Base-by-base conservation (phyloP, 2,113 vertebrate species). In the Ceratotherium simum region DNA sequence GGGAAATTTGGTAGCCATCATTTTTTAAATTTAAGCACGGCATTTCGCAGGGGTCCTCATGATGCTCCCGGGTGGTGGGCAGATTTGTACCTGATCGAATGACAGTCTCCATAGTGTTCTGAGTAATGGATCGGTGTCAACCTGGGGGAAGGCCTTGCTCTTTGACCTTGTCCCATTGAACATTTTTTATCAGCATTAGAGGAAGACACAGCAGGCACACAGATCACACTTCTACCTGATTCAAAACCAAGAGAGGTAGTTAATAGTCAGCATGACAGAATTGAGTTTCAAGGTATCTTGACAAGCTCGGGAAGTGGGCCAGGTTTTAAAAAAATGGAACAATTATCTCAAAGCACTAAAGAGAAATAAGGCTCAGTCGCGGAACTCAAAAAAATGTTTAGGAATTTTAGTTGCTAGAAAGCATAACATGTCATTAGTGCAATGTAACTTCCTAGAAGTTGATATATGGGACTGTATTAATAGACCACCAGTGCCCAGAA, bases 401-500 rank as follows among this genome's bases (percentile, higher is more conserved):
- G 51, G 12, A 67, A 84, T 90, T 79, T 86, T 65, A 51, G 42
- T 81, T 94, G n/a, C 75, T 97, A 65, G 92, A 95, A 97, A 92
- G 51, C 25, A 83, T 29, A 21, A 9, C 48, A 39, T 56, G 65
- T 76, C 70, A 17, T 86, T 70, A 80, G 25, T 46, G 8, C 51
- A 54, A 46, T 79, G 73, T 65, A 60, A 85, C 20, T 46, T 93
- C 13, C 39, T 31, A 3, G 23, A 86, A 93, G 83, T 21, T 95
- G 96, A 90, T 72, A 23, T 39, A 80, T 64, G 73, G 27, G 67
- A 10, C 48, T 39, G 23, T 42, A 60, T 85, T 97, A 84, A 88
- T 62, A 56, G 69, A 83, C 23, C 18, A 58, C 5, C 16, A 13
- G 75, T 69, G 79, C 75, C 67, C 90, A 83, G 79, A 89, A 39